A percentile compares a stretch with the other conserved stretches of the same genome.
phyloP scores from a whole-genome alignment of 1,140 invertebrate species.

The Geopemphigus sp. region DNA sequence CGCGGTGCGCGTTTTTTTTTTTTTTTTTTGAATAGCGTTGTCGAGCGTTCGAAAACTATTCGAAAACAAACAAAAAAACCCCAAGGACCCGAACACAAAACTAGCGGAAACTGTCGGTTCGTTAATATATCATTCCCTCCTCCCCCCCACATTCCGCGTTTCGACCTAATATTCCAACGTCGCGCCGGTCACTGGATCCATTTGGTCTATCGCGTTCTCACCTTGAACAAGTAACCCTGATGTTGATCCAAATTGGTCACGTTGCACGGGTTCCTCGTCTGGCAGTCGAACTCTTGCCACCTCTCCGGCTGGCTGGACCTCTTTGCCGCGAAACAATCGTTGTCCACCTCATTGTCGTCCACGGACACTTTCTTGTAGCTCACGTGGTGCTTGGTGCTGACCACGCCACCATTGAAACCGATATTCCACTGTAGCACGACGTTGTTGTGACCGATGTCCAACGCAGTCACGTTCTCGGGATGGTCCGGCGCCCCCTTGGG shows the following conservation, averaged over 20 bases:
- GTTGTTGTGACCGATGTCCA: constrained; percentile 71
- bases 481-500: constrained; percentile 80
- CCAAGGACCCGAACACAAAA: too few species aligned
- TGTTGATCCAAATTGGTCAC: constrained; percentile 79
- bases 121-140: too few species aligned
- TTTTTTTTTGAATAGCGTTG: too few species aligned
- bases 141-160: too few species aligned
- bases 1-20: too few species aligned
- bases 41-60: too few species aligned
- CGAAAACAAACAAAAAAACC: too few species aligned
- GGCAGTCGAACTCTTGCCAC: constrained; percentile 80
- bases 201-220: constrained; percentile 52
- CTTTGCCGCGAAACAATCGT: constrained; percentile 56
- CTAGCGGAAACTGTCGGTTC: too few species aligned
- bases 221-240: constrained; percentile 77
- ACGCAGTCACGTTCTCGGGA: constrained; percentile 68
- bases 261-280: constrained; percentile 80
- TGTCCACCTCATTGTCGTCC: constrained; percentile 53
- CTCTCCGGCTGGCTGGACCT: constrained; percentile 59
- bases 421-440: constrained; percentile 79
- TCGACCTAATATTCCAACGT: too few species aligned
- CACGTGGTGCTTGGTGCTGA: constrained; percentile 81
- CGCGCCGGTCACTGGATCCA: too few species aligned
- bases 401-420: constrained; percentile 84
- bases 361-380: constrained; percentile 60